These are phyloP conservation scores for Trilocha varians DNA, from an alignment of 2,888 invertebrate species.

Conservation along the genomic window DNA sequence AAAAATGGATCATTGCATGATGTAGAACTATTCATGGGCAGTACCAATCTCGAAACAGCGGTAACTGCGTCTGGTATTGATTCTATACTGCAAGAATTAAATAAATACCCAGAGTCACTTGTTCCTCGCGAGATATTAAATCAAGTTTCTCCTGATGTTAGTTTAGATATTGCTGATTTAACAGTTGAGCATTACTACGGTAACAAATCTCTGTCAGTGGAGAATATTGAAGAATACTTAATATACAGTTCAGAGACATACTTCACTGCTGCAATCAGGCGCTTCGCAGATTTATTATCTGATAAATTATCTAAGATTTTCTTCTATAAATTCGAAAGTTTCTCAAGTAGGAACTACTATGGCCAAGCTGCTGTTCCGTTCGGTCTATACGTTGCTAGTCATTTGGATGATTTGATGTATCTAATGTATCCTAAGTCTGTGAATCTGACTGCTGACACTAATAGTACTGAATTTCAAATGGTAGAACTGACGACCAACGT, in stretches of 20 bases:
- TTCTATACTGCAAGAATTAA: conserved; percentile 13
- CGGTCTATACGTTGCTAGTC: conserved; percentile 25
- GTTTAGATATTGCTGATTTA: conserved; percentile 17
- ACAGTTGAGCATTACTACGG: conserved; percentile 22
- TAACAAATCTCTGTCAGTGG: conserved; percentile 12
- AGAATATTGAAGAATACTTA: conserved; percentile 18
- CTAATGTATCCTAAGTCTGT: conserved; percentile 22
- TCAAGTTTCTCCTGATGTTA: conserved; percentile 13
- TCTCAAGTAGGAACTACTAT: conserved; percentile 28
- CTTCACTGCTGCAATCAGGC: conserved; percentile 20
- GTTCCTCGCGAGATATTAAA: conserved; percentile 23
- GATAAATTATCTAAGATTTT: conserved; percentile 16
- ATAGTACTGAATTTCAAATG: conserved; percentile 27
- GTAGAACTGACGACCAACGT: conserved; percentile 27
- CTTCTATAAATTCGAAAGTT: conserved; percentile 26
- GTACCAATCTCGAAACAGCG: conserved; percentile 76
- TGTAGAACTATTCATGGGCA: conserved; percentile 78
- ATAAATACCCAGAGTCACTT: conserved; percentile 18
- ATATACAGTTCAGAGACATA: conserved; percentile 15
- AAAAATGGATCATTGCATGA: conserved; percentile 43
- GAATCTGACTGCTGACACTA: conserved; percentile 23
- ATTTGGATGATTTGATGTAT: conserved; percentile 33
- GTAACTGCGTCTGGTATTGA: conserved; percentile 4
- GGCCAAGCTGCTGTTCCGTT: conserved; percentile 20
- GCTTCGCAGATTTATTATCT: conserved; percentile 16